phyloP scores from a whole-genome alignment of 2,113 vertebrate genomes.

The Callospermophilus lateralis region DNA sequence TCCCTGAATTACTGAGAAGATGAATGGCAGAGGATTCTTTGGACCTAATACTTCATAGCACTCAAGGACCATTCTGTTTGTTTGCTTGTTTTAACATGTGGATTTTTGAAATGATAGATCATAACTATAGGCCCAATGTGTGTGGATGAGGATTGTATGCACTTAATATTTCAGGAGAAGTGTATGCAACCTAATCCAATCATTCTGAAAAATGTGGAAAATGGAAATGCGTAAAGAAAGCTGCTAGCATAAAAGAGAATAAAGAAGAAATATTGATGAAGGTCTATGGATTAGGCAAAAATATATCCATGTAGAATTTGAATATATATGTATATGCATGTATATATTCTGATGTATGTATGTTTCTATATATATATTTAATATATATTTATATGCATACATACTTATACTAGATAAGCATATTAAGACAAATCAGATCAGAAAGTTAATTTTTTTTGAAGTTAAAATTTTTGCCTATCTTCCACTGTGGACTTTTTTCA shows the following conservation, averaged over 20 bases:
- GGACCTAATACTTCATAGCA: constrained; percentile 84
- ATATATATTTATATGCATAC: constrained; percentile 72
- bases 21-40: constrained; percentile 82
- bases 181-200: constrained; percentile 88
- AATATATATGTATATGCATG: constrained; percentile 83
- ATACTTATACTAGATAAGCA: constrained; percentile 60
- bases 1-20: constrained; percentile 85
- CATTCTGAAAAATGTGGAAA: constrained; percentile 90
- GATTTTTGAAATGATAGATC: constrained; percentile 90
- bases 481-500: constrained; percentile 40
- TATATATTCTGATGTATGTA: constrained; percentile 80
- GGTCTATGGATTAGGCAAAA: constrained; percentile 85
- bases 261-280: constrained; percentile 90
- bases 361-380: constrained; percentile 72
- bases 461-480: constrained; percentile 72
- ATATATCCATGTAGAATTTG: constrained; percentile 87
- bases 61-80: constrained; percentile 83
- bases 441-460: constrained; percentile 79
- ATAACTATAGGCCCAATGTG: constrained; percentile 85
- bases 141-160: constrained; percentile 85
- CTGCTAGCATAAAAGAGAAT: constrained; percentile 86
- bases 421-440: constrained; percentile 82
- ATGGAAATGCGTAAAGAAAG: constrained; percentile 88
- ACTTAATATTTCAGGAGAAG: constrained; percentile 91
- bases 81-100: constrained; percentile 83